Base-by-base conservation (phyloP, 2,888 invertebrate species). In the Leptopterna dolabrata region DNA sequence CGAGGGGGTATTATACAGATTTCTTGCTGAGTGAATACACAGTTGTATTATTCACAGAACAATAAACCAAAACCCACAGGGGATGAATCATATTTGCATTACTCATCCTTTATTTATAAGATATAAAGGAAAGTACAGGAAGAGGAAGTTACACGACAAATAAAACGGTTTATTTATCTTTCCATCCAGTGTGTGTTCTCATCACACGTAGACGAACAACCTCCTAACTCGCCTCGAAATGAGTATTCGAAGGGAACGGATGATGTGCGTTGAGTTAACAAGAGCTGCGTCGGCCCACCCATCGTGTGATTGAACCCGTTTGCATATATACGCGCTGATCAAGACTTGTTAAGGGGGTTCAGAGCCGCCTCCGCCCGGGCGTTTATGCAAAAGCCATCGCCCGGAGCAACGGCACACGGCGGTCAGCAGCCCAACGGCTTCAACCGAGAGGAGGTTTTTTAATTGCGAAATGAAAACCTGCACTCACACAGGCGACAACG, bases 291-390 rank as follows among this genome's bases (percentile, higher is more conserved):
- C 11, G 63, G 24, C 24, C 63, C 9, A 24, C 24, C 24, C 27
- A 63, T 63, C 63, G 30, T 76, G 14, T 81, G 81, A 81, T 81
- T 81, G 81, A 81, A 55, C 81, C 81, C 14, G 81, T 81, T 81
- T 81, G 81, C 81, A 81, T 81, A 81, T 36, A 81, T 81, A 81
- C 81, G 29, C 80, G 45, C 80, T 80, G 80, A 80, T 80, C 43
- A 80, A 24, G 27, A 81, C 81, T 51, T 55, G 78, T 78, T 45
- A 78, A 45, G 16, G 47, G 78, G 16, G 47, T 55, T 27, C 27
- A 78, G 14, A 14, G 24, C 24, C 16, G 27, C 14, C 1, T 7
- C 43, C 41, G 27, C 4, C 6, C 24, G 19, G 19, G 30, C 81
- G 55, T 55, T 81, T 81, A 81, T 55, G 81, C 81, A 55, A 81